Percentiles rank a stretch among this genome's conserved stretches.
These are phyloP conservation scores for Amphipyra tragopoginis DNA, from an alignment of 2,888 invertebrate species.

Conservation along the genomic window DNA sequence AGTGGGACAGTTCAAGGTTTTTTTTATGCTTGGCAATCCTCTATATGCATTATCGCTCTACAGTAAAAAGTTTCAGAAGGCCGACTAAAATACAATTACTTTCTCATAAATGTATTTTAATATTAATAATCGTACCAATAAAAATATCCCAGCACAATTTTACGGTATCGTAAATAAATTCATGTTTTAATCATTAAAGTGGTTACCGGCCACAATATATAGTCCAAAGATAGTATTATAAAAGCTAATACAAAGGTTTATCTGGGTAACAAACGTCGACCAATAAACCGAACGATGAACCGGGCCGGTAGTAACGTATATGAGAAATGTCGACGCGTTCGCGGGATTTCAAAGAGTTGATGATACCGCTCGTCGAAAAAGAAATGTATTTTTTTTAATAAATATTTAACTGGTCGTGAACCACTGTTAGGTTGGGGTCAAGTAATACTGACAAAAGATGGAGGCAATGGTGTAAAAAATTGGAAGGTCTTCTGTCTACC, in stretches of 20 bases:
- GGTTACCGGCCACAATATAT: slow-evolving; percentile 67
- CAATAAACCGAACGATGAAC: slow-evolving; percentile 88
- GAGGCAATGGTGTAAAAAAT: no score
- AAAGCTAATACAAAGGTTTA: slow-evolving; percentile 87
- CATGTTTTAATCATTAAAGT: slow-evolving; percentile 61
- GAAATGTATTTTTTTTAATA: no score
- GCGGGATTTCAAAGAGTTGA: slow-evolving; percentile 66
- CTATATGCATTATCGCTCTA: not conserved
- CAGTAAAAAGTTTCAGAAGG: slow-evolving; percentile 1
- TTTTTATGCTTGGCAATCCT: no score
- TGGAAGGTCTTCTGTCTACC: no score
- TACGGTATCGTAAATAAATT: slow-evolving; percentile 53
- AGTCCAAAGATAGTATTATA: slow-evolving; percentile 82
- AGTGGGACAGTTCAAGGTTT: no score
- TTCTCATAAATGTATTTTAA: slow-evolving; percentile 28
- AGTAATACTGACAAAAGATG: no score
- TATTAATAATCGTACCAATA: slow-evolving; percentile 40
- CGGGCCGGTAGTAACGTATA: slow-evolving; percentile 85
- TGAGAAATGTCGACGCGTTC: slow-evolving; percentile 82
- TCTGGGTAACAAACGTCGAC: slow-evolving; percentile 86
- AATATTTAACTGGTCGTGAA: no score
- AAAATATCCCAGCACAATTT: slow-evolving; percentile 47
- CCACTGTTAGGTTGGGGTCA: no score
- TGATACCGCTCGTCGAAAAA: slow-evolving; percentile 48
- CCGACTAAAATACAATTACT: slow-evolving; percentile 21